phyloP scores from a whole-genome alignment of 2,797 vertebrate species.

The Sebastes itinus region DNA sequence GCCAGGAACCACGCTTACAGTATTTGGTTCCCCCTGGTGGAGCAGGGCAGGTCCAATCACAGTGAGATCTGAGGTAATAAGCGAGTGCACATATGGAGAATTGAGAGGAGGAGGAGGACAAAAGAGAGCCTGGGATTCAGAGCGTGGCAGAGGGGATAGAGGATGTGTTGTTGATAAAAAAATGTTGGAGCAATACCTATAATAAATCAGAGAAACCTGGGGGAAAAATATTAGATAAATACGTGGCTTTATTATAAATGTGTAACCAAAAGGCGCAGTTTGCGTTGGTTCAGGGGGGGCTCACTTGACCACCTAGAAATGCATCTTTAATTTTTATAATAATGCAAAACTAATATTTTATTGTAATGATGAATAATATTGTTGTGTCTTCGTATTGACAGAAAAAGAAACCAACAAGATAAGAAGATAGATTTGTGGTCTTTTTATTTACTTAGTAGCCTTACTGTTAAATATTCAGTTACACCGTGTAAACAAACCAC shows the following conservation, averaged over 20 bases:
- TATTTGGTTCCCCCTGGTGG: conserved; percentile 63
- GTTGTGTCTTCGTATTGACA: too few relatives aligned
- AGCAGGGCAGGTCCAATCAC: conserved; percentile 47
- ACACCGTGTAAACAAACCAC: too few relatives aligned
- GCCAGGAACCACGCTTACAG: conserved; percentile 20
- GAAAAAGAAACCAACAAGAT: too few relatives aligned
- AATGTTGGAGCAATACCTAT: neutral
- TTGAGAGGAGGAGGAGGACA: conserved; percentile 18
- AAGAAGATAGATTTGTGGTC: too few relatives aligned
- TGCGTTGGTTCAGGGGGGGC: too few relatives aligned
- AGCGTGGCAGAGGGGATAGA: neutral
- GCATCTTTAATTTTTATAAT: too few relatives aligned
- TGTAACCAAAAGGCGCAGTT: neutral
- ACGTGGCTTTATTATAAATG: neutral
- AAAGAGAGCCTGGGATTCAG: conserved; percentile 24
- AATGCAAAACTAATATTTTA: too few relatives aligned
- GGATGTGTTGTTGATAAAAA: neutral
- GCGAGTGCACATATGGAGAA: conserved; percentile 16
- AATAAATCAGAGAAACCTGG: neutral
- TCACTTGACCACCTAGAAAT: too few relatives aligned
- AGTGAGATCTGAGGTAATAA: conserved; percentile 47
- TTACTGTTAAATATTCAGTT: too few relatives aligned
- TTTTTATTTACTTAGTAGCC: too few relatives aligned
- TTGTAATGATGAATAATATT: too few relatives aligned
- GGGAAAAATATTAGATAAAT: neutral